These are phyloP conservation scores for Lynx canadensis DNA, from an alignment of 2,113 vertebrate species.

Conservation along the genomic window DNA sequence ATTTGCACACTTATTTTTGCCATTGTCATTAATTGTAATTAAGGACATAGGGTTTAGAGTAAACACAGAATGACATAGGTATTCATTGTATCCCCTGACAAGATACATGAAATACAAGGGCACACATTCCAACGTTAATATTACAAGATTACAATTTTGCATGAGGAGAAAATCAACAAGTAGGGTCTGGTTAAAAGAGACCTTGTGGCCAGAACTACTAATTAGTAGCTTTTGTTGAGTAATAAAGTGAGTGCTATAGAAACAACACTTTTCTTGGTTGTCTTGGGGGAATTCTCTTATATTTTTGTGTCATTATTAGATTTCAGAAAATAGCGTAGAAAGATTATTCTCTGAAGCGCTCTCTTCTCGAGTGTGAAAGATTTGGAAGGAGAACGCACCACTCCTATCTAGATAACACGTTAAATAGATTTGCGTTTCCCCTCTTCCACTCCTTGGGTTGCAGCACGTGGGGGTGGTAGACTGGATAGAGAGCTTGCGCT, in stretches of 20 bases:
- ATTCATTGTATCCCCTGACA: background rate
- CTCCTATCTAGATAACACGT: background rate
- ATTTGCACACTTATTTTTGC: background rate
- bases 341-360: background rate
- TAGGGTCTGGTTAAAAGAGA: background rate
- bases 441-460: background rate
- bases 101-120: background rate
- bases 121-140: background rate
- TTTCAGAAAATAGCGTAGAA: background rate
- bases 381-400: background rate
- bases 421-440: rapidly evolving
- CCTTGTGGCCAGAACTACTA: background rate
- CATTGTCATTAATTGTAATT: background rate
- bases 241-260: background rate
- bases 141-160: background rate
- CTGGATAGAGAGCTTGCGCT: background rate
- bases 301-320: background rate
- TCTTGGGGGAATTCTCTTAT: background rate
- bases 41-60: background rate
- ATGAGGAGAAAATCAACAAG: background rate
- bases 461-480: too few relatives aligned
- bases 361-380: background rate
- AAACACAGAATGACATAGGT: background rate
- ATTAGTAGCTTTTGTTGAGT: background rate
- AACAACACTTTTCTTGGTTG: background rate